Percentiles rank a stretch among this genome's conserved stretches.
These are phyloP conservation scores for Sinonovacula constricta DNA, from an alignment of 1,140 invertebrate species.

Conservation along the genomic window DNA sequence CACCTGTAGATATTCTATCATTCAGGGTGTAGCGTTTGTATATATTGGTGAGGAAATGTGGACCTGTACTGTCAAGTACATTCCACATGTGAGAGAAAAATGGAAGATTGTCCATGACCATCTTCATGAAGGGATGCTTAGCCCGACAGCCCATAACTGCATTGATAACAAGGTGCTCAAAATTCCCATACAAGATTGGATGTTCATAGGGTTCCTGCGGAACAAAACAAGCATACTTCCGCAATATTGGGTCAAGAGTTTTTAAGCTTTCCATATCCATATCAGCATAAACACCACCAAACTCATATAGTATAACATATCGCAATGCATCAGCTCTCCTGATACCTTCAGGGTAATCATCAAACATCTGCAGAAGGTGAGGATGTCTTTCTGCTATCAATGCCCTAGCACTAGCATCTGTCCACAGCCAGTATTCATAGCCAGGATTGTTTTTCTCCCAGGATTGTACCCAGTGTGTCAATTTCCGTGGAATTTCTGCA, in stretches of 20 bases:
- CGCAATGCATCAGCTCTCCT: slow-evolving; percentile 71
- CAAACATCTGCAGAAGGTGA: slow-evolving; percentile 65
- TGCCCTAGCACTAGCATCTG: slow-evolving; percentile 68
- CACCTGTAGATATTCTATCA: slow-evolving; percentile 8
- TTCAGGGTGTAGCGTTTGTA: slow-evolving; percentile 60
- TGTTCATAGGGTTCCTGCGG: slow-evolving; percentile 76
- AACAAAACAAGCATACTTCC: slow-evolving; percentile 72
- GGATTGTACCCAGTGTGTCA: slow-evolving; percentile 67
- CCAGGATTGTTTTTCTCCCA: slow-evolving; percentile 70
- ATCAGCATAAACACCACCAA: slow-evolving; percentile 75
- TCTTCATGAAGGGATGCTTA: slow-evolving; percentile 74
- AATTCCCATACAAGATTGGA: slow-evolving; percentile 71
- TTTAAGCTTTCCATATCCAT: slow-evolving; percentile 74
- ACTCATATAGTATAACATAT: slow-evolving; percentile 74
- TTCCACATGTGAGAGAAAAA: slow-evolving; percentile 72
- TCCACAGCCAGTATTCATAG: slow-evolving; percentile 77
- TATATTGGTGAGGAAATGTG: slow-evolving; percentile 70
- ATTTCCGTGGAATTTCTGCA: slow-evolving; percentile 66
- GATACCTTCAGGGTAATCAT: slow-evolving; percentile 70
- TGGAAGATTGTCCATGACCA: slow-evolving; percentile 67
- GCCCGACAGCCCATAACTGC: slow-evolving; percentile 72
- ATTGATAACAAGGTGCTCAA: slow-evolving; percentile 73
- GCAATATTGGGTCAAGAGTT: slow-evolving; percentile 64
- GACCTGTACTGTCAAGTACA: slow-evolving; percentile 74
- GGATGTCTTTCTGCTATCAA: slow-evolving; percentile 70